Percentiles rank a stretch among this genome's conserved stretches.
Evolutionary conservation across 2,888 invertebrate species (phyloP).

Genomic region (Nephrotoma flavescens): DNA sequence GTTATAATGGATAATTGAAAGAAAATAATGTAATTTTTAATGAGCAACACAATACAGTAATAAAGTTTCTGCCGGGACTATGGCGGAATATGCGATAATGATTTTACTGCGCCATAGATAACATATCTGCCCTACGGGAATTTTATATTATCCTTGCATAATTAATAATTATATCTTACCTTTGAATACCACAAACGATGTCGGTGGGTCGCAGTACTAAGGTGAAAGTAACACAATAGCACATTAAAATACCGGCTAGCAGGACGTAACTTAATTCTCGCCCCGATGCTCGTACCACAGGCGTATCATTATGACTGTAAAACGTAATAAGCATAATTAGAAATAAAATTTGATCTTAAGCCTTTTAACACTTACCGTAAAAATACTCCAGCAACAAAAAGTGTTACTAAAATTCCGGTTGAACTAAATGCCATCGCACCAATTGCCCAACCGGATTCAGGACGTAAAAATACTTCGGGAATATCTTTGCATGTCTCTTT

Average conservation of each 20-base stretch:
- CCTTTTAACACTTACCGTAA: constrained; percentile 31
- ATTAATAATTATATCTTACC: constrained; percentile 35
- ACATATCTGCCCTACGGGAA: too few relatives aligned
- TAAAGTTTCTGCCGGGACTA: too few relatives aligned
- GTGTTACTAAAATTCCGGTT: constrained; percentile 67
- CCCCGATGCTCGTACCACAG: constrained; percentile 93
- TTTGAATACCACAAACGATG: constrained; percentile 78
- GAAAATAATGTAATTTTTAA: background rate
- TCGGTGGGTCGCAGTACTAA: constrained; percentile 77
- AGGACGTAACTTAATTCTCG: constrained; percentile 82
- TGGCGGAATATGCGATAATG: too few relatives aligned
- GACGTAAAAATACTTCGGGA: constrained; percentile 66
- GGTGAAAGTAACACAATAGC: constrained; percentile 85
- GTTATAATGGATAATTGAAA: background rate
- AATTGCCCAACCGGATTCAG: constrained; percentile 81
- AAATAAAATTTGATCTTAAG: background rate
- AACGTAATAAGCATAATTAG: background rate
- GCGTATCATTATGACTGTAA: constrained; percentile 69
- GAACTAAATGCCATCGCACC: constrained; percentile 84
- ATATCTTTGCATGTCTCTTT: constrained; percentile 61
- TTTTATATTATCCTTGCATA: too few relatives aligned
- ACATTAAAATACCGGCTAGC: constrained; percentile 76
- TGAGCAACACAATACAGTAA: background rate
- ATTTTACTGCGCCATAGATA: too few relatives aligned
- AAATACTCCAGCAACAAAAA: constrained; percentile 69